Evolutionary conservation across 2,888 invertebrate genomes (phyloP).

Genomic region (Drosophila austrosaltans): DNA sequence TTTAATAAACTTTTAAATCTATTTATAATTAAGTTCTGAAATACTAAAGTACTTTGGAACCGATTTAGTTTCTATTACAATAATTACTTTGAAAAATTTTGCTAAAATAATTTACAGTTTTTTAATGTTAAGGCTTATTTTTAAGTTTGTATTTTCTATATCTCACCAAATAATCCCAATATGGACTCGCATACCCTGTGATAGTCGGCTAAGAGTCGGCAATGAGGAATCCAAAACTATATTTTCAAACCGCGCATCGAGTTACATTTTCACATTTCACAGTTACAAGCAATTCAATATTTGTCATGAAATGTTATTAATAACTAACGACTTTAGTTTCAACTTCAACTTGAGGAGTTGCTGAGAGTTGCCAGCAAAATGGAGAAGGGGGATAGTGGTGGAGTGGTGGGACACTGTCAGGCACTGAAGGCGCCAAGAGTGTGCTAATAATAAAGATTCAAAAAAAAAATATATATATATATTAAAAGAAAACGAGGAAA

Average conservation of each 20-base stretch:
- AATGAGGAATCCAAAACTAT: conserved; percentile 24
- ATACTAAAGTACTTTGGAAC: too few relatives aligned
- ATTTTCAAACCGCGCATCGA: conserved; percentile 44
- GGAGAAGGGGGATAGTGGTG: background rate
- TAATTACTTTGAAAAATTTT: too few relatives aligned
- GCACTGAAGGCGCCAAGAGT: conserved; percentile 26
- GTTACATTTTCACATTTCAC: conserved; percentile 46
- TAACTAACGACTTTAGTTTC: conserved; percentile 56
- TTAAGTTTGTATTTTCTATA: background rate
- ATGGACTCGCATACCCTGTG: background rate
- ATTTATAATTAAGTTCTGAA: too few relatives aligned
- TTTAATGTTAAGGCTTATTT: too few relatives aligned
- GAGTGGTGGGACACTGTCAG: conserved; percentile 2
- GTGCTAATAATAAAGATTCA: conserved; percentile 49
- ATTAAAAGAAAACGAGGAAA: background rate
- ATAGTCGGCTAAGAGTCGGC: background rate
- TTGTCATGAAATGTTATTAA: conserved; percentile 71
- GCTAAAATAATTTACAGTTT: too few relatives aligned
- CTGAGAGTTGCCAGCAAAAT: conserved; percentile 20
- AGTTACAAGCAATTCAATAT: conserved; percentile 60
- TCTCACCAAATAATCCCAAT: background rate
- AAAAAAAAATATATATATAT: conserved; percentile 28
- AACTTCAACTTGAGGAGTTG: conserved; percentile 30
- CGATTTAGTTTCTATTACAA: too few relatives aligned
- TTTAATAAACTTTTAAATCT: too few relatives aligned